Base-by-base conservation (phyloP, 2,113 vertebrate genomes). In the Rhineura floridana region DNA sequence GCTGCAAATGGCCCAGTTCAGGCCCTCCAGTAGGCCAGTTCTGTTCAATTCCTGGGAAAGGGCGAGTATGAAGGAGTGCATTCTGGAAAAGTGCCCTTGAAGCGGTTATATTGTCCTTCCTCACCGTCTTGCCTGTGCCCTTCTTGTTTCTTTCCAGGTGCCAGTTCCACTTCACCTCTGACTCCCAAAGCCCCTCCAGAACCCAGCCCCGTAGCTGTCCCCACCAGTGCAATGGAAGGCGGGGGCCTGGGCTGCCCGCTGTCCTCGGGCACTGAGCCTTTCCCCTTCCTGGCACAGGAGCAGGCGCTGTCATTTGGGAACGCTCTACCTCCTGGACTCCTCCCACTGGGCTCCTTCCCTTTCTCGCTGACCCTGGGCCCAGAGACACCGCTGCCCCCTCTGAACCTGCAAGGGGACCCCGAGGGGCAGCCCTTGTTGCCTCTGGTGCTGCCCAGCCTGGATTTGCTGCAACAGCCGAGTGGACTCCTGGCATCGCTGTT, bases 241-340 rank as follows among this genome's bases (percentile, higher is more conserved):
- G 90, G 80, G 5, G 92, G 88, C 76, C 87, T 93, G 81, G 89
- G 90, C 92, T 91, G 90, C 93, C 85, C 90, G 89, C 87, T 93
- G 81, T 92, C 93, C 67, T 90, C 94, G 3, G 96, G 93, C 9
- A 96, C 97, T 73, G 97, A 98, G 94, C 96, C 96, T 75, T 97
- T 98, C 93, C 96, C 97, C n/a, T 98, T 97, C 90, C 96, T 97
- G 91, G 97, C 96, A 83, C 97, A 96, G 91, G 97, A 98, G 87
- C 97, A 97, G 96, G 95, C 96, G 84, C 96, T 98, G 95, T 97
- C 98, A 80, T 97, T 98, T 89, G 93, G 93, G 77, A 91, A 91
- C 81, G 88, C 93, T 88, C 96, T 97, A 91, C 98, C 97, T 62
- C 94, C 97, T 0, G 97, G 97, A 77, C 96, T 97, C 79, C 93